A percentile compares a stretch with the other conserved stretches of the same genome.
Evolutionary conservation across 2,888 invertebrate species (phyloP).

Genomic region (Penaeus monodon): DNA sequence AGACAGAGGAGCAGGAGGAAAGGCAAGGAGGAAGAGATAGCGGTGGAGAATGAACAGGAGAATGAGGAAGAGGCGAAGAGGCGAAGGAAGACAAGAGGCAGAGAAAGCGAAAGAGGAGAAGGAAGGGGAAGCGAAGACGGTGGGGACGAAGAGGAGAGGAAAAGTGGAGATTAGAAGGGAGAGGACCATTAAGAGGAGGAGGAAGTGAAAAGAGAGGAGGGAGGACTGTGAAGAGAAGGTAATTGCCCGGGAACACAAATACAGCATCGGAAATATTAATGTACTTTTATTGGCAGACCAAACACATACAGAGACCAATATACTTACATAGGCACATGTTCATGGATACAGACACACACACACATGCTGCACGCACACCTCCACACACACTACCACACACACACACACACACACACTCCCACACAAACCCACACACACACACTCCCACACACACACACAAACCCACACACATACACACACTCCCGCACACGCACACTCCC

Average conservation of each 20-base stretch:
- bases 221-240: neutral
- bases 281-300: too few relatives aligned
- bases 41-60: neutral
- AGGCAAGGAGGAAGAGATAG: neutral
- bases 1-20: neutral
- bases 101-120: neutral
- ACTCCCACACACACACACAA: too few relatives aligned
- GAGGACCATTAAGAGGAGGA: neutral
- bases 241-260: neutral
- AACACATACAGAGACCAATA: too few relatives aligned
- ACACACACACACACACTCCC: too few relatives aligned
- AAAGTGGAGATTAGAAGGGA: neutral
- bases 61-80: neutral
- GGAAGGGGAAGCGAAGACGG: neutral
- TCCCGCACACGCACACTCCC: neutral
- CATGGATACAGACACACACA: too few relatives aligned
- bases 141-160: neutral
- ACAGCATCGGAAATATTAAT: too few relatives aligned
- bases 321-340: too few relatives aligned
- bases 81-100: too few relatives aligned
- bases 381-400: too few relatives aligned
- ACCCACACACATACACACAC: neutral
- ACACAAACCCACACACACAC: too few relatives aligned
- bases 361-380: too few relatives aligned
- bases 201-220: neutral